These are phyloP conservation scores for Cheilosia grossa DNA, from an alignment of 2,888 invertebrate genomes.

Conservation along the genomic window DNA sequence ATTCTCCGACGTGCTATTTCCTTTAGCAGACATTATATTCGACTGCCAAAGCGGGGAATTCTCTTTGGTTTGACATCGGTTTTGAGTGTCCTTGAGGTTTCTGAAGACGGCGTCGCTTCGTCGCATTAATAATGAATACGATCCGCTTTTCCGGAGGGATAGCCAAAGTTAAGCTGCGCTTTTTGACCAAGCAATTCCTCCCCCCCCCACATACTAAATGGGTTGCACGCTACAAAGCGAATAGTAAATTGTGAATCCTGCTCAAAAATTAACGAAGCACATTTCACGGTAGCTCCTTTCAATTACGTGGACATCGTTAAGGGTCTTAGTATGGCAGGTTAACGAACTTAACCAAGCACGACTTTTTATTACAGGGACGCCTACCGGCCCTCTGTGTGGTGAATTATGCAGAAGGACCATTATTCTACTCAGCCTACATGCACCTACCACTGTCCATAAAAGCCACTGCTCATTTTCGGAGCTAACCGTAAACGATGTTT, in stretches of 20 bases:
- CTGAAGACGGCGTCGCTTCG: background rate
- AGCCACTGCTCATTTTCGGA: constrained; percentile 63
- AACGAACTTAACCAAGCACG: background rate
- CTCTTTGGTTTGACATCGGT: constrained; percentile 3
- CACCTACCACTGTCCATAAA: background rate
- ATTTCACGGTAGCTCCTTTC: background rate
- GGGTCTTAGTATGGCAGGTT: background rate
- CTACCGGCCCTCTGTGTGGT: background rate
- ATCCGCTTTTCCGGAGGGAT: constrained; percentile 1
- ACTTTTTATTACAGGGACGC: background rate
- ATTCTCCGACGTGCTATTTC: constrained; percentile 15
- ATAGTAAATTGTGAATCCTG: constrained; percentile 6
- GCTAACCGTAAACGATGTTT: constrained; percentile 45
- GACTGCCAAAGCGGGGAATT: background rate
- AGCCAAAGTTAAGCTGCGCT: background rate
- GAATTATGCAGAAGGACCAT: constrained; percentile 54
- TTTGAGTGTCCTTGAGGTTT: constrained; percentile 1
- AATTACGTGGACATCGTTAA: background rate
- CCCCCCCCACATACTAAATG: background rate
- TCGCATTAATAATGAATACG: constrained; percentile 12
- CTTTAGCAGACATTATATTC: background rate
- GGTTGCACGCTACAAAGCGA: background rate
- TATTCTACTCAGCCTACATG: constrained; percentile 32
- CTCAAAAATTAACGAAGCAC: constrained; percentile 2
- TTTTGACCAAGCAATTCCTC: background rate